Percentiles rank a stretch among this genome's conserved stretches.
These are phyloP conservation scores for Bos javanicus DNA, from an alignment of 2,113 vertebrate species.

Conservation along the genomic window DNA sequence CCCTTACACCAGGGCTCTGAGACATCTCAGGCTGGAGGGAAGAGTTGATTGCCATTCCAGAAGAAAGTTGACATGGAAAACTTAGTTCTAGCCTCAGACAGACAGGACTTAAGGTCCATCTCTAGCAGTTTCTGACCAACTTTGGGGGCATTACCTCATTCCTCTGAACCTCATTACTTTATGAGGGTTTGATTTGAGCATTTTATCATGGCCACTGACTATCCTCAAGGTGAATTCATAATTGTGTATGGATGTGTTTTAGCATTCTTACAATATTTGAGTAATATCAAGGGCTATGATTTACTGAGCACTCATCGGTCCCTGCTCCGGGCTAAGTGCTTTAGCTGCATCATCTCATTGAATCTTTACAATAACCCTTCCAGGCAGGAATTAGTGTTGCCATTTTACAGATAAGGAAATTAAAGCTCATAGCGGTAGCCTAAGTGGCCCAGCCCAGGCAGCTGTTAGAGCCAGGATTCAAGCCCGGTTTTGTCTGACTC, in stretches of 20 bases:
- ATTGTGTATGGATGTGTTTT: neutral
- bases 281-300: neutral
- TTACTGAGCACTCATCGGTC: neutral
- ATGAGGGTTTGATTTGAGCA: neutral
- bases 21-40: neutral
- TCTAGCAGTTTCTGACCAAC: neutral
- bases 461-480: neutral
- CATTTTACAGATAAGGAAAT: conserved; percentile 34
- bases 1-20: neutral
- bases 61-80: neutral
- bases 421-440: neutral
- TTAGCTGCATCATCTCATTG: conserved; percentile 33
- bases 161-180: neutral
- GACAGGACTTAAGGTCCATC: neutral
- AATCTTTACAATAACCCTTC: conserved; percentile 28
- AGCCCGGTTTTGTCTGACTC: neutral
- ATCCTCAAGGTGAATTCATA: conserved; percentile 10
- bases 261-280: neutral
- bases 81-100: neutral
- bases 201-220: neutral
- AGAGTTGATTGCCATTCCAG: neutral
- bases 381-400: neutral
- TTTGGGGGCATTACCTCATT: neutral
- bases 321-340: conserved; percentile 23
- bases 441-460: conserved; percentile 14